phyloP scores from a whole-genome alignment of 2,113 vertebrate genomes.

The Pitta sordida region DNA sequence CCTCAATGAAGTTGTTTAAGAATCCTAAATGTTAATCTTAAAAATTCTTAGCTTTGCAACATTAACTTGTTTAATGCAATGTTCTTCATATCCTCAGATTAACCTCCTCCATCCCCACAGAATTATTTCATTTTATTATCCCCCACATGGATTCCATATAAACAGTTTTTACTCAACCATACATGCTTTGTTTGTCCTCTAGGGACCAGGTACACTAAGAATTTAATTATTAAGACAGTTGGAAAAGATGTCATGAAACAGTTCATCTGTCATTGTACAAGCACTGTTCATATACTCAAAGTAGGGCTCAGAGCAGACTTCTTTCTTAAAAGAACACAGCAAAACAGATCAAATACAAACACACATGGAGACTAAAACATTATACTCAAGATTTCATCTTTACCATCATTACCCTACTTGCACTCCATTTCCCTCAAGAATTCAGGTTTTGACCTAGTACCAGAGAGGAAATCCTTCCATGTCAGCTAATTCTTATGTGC shows the following conservation, averaged over 20 bases:
- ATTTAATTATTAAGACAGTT: neutral
- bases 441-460: neutral
- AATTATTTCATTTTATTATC: neutral
- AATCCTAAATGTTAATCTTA: neutral
- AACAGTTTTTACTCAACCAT: neutral
- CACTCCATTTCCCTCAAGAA: neutral
- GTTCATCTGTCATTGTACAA: neutral
- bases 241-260: neutral
- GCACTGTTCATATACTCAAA: neutral
- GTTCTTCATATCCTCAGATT: neutral
- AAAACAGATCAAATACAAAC: neutral
- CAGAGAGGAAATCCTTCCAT: constrained; percentile 5
- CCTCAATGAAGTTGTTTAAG: neutral
- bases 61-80: neutral
- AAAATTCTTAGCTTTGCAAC: neutral
- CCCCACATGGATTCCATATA: neutral
- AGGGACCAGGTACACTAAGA: neutral
- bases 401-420: neutral
- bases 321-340: neutral
- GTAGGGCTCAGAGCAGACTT: neutral
- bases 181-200: neutral
- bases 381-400: neutral
- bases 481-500: neutral
- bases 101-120: neutral
- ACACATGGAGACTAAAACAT: neutral